Conservation (phyloP, 2,113 vertebrate species). For the Sinocyclocheilus maitianheensis region DNA sequence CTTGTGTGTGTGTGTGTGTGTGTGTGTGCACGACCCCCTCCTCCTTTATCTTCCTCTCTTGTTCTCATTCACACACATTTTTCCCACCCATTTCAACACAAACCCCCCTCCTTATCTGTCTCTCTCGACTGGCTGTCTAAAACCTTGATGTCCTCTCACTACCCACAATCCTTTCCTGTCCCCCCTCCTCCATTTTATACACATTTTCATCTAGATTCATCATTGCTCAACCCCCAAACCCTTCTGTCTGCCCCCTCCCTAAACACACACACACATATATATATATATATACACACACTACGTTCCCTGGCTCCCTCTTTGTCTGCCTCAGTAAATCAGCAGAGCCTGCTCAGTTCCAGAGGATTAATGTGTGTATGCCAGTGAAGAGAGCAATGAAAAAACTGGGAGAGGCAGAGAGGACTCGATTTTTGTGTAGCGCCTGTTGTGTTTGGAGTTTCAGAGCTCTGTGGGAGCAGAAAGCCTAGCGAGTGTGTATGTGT, state of each 20-base stretch:
- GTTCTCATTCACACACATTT: slow-evolving; percentile 74
- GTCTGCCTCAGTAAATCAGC: slow-evolving; percentile 69
- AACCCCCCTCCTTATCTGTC: slow-evolving; percentile 47
- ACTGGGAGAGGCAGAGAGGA: slow-evolving; percentile 29
- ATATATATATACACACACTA: slow-evolving; percentile 43
- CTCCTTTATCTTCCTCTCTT: slow-evolving; percentile 67
- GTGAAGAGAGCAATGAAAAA: slow-evolving; percentile 62
- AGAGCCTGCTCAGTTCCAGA: slow-evolving; percentile 61
- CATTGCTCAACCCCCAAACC: slow-evolving; percentile 56
- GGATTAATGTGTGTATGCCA: slow-evolving; percentile 67
- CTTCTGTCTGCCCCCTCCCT: slow-evolving; percentile 46
- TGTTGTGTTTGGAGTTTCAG: slow-evolving; percentile 60
- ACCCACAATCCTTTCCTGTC: slow-evolving; percentile 64
- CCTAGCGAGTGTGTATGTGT: not conserved
- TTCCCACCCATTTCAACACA: slow-evolving; percentile 65
- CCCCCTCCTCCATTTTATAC: slow-evolving; percentile 66
- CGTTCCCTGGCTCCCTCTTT: slow-evolving; percentile 64
- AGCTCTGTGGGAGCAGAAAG: slow-evolving; percentile 47
- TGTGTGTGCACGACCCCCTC: slow-evolving; percentile 56
- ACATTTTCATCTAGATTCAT: slow-evolving; percentile 62
- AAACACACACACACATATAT: slow-evolving; percentile 41
- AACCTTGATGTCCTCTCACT: slow-evolving; percentile 52
- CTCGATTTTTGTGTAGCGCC: slow-evolving; percentile 38
- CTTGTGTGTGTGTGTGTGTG: too few relatives aligned
- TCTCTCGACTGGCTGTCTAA: slow-evolving; percentile 53